phyloP scores from a whole-genome alignment of 2,888 invertebrate species.

The Lithodes maja region DNA sequence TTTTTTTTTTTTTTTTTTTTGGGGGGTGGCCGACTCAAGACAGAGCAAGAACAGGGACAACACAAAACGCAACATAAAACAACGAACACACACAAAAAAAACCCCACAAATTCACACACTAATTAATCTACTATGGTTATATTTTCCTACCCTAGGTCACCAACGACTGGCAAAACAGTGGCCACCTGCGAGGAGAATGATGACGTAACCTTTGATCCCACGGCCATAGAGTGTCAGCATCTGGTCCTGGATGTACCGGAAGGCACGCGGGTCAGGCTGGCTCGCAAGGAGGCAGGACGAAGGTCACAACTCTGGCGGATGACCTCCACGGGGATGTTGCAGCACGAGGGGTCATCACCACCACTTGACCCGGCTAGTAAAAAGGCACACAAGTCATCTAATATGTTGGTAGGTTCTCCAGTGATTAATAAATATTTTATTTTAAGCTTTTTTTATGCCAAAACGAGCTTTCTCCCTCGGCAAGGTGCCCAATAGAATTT shows the following conservation, averaged over 20 bases:
- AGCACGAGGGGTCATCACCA: slow-evolving; percentile 89
- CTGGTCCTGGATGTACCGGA: slow-evolving; percentile 82
- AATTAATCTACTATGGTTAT: too few species aligned
- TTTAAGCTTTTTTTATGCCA: too few species aligned
- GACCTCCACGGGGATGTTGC: slow-evolving; percentile 89
- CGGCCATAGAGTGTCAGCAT: slow-evolving; percentile 83
- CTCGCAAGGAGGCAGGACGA: slow-evolving; percentile 72
- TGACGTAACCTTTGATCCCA: slow-evolving; percentile 70
- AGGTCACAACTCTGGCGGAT: slow-evolving; percentile 95
- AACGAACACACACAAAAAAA: too few species aligned
- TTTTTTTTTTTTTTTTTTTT: too few species aligned
- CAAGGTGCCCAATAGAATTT: too few species aligned
- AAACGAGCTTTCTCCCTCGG: too few species aligned
- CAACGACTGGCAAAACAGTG: background rate
- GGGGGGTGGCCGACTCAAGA: too few species aligned
- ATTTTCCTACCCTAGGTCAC: background rate
- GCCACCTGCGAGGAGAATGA: slow-evolving; percentile 29
- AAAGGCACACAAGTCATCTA: slow-evolving; percentile 54
- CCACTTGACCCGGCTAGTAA: slow-evolving; percentile 73
- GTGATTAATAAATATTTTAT: background rate
- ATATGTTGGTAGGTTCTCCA: slow-evolving; percentile 54
- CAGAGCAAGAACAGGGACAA: too few species aligned
- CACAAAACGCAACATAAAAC: too few species aligned
- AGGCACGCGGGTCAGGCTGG: slow-evolving; percentile 63
- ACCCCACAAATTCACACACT: too few species aligned